phyloP scores from a whole-genome alignment of 2,888 invertebrate species.

The Mythimna vitellina region DNA sequence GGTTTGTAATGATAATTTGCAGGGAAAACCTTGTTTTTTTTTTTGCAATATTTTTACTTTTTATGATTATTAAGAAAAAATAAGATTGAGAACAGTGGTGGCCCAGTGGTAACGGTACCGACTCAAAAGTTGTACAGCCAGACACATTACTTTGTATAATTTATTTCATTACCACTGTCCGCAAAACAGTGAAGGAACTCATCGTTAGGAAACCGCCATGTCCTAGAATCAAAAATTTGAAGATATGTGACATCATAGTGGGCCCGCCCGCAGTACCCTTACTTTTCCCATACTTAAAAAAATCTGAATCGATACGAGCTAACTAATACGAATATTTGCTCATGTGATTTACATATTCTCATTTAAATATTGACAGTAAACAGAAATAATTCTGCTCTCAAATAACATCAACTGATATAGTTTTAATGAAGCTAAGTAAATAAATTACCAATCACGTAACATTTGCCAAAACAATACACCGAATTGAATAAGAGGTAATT shows the following conservation, averaged over 20 bases:
- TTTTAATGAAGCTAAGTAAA: conserved; percentile 48
- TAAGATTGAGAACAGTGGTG: no score
- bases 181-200: no score
- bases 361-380: conserved; percentile 1
- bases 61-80: neutral
- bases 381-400: conserved; percentile 9
- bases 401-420: conserved; percentile 21
- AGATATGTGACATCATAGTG: no score
- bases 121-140: no score
- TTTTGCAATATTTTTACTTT: neutral
- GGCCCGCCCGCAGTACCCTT: no score
- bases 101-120: no score
- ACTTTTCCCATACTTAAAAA: neutral
- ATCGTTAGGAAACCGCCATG: no score
- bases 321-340: neutral
- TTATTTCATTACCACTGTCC: no score
- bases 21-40: neutral
- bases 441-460: conserved; percentile 54
- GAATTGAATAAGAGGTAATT: conserved; percentile 46
- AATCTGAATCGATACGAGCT: neutral
- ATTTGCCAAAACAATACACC: conserved; percentile 39
- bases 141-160: no score
- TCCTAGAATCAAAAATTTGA: no score
- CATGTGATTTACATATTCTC: neutral
- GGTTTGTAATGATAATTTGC: neutral